A percentile compares a stretch with the other conserved stretches of the same genome.
phyloP scores from a whole-genome alignment of 2,113 vertebrate species.

The Pedionomus torquatus region DNA sequence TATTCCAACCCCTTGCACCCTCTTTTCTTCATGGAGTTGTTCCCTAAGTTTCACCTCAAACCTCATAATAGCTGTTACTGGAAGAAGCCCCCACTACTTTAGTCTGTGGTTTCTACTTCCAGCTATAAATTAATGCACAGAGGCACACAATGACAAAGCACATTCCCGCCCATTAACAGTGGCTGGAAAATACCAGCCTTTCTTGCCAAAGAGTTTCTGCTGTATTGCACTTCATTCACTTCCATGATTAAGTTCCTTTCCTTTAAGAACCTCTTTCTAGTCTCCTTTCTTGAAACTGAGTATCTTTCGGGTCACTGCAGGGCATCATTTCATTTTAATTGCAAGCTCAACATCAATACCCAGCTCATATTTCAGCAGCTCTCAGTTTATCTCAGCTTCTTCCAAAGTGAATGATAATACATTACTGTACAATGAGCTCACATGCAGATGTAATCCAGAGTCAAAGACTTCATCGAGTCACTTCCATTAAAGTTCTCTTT shows the following conservation, averaged over 20 bases:
- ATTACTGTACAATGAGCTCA: constrained; percentile 59
- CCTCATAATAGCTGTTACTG: background rate
- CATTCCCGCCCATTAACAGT: background rate
- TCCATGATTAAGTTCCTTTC: constrained; percentile 17
- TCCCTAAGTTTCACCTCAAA: background rate
- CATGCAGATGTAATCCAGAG: constrained; percentile 29
- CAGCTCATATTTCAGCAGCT: constrained; percentile 32
- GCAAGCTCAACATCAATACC: constrained; percentile 46
- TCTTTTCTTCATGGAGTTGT: background rate
- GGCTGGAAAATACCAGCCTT: constrained; percentile 38
- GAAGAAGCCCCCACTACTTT: constrained; percentile 25
- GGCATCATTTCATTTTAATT: constrained; percentile 51
- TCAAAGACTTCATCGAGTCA: background rate
- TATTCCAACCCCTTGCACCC: background rate
- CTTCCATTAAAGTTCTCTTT: background rate
- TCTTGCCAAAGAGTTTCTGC: constrained; percentile 7
- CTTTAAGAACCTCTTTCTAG: background rate
- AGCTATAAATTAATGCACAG: constrained; percentile 40
- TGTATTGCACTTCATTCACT: constrained; percentile 6
- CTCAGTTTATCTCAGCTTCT: constrained; percentile 15
- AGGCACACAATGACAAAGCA: constrained; percentile 40
- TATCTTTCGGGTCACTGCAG: background rate
- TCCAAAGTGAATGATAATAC: constrained; percentile 24
- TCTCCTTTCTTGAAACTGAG: constrained; percentile 15
- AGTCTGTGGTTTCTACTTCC: constrained; percentile 26